Evolutionary conservation across 2,888 invertebrate species (phyloP), one percentile per base, ranked within the genome.

Genomic region (Linnaemya tessellans): DNA sequence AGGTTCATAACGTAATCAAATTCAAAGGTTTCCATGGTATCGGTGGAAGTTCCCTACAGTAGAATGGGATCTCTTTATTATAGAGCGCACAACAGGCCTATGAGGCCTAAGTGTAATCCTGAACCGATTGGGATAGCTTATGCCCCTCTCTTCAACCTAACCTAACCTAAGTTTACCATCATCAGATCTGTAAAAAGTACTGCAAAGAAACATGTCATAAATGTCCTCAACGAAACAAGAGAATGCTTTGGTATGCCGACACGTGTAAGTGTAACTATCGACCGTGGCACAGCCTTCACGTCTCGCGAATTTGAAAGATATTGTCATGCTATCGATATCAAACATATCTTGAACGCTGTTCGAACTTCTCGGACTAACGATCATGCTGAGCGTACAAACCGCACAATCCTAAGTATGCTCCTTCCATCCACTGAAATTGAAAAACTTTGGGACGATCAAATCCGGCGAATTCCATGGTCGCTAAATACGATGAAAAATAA

Each of bases 271-370:
- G 84, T 90, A 3, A 84, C 90, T 35, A 86, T 84, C 22, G 89
- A 90, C 79, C 75, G 88, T 22, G 89, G 89, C 1, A 87, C 88
- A 0, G 87, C 88, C 2, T 89, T 84, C 71, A 88, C 87, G 0
- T 86, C 89, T 0, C 73, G 86, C 11, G 75, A 54, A 13, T 89
- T 89, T 64, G 67, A 86, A 60, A 62, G 56, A 15, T 88, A 86
- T 73, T 88, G 87, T 62, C 43, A 67, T 2, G 56, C 80, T 3
- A 77, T 87, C 38, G 75, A 83, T 8, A 87, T 90, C 8, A 73
- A 87, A 58, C 89, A 89, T 62, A 75, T 89, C 0, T 73, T 87
- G 60, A 88, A 86, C 71, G 88, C 88, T 0, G 87, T 88, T 8
- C 87, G 86, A 10, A 87, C 88, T 15, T 89, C 88, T 78, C 41